Conservation (phyloP, 2,888 invertebrate genomes). For the Drosophila mulleri region DNA sequence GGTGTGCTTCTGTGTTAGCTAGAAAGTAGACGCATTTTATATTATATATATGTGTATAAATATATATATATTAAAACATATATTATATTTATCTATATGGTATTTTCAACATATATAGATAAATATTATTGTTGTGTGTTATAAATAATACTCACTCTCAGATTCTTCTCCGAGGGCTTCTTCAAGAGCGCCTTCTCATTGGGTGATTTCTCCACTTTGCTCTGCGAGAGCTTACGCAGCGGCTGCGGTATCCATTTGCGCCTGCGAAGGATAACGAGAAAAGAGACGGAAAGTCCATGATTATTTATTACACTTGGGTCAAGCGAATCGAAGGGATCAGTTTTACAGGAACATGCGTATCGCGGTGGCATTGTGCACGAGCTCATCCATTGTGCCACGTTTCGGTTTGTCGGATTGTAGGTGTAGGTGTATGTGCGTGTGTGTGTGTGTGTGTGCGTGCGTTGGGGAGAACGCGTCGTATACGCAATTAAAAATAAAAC, state of each 20-base stretch:
- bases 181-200: slow-evolving; percentile 89
- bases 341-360: slow-evolving; percentile 63
- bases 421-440: not conserved
- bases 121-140: slow-evolving; percentile 33
- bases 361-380: slow-evolving; percentile 56
- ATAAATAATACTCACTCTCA: slow-evolving; percentile 88
- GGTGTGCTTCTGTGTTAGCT: slow-evolving; percentile 84
- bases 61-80: slow-evolving; percentile 1
- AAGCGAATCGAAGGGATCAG: not conserved
- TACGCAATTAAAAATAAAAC: slow-evolving; percentile 42
- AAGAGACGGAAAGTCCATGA: not conserved
- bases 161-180: slow-evolving; percentile 92
- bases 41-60: slow-evolving; percentile 18
- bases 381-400: slow-evolving; percentile 52
- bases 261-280: slow-evolving; percentile 85
- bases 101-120: not conserved
- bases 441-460: not conserved
- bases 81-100: too few relatives aligned
- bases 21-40: slow-evolving; percentile 27
- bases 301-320: not conserved
- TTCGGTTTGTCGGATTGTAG: not conserved
- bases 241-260: slow-evolving; percentile 96
- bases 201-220: slow-evolving; percentile 91
- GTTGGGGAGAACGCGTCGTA: slow-evolving; percentile 28
- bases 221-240: slow-evolving; percentile 94